Evolutionary conservation across 2,113 vertebrate species (phyloP), one percentile per base, ranked within the genome.

Genomic region (Centropus unirufus): DNA sequence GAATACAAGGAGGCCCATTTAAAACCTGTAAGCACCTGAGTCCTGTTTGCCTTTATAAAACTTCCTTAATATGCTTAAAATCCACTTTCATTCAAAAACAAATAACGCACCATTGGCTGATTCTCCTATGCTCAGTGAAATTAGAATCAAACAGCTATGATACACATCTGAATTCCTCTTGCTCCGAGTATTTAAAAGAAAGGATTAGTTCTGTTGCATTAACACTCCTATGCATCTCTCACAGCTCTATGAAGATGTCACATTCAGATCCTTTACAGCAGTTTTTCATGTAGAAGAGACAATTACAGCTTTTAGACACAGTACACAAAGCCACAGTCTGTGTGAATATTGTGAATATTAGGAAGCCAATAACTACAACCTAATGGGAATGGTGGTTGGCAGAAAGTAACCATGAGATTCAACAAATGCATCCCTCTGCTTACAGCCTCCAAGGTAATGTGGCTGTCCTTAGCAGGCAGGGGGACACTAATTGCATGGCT

Each of bases 41-140:
- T 78, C 88, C 87, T 88, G 34, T 97, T 97, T 96, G 92, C 87
- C 91, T 96, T 87, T 69, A 72, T 82, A 96, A 97, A 97, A 90
- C 83, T 95, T 97, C 97, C 87, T 95, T 95, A 95, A 90, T 95
- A 95, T 91, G 86, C 59, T 94, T 86, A 83, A 97, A 97, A 91
- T 63, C 68, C 79, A 95, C 84, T 93, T 95, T 98, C 91, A 97
- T 97, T 94, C 63, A 51, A 77, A 96, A 88, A 61, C 90, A 97
- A 97, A 96, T 80, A 93, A 90, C 96, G 82, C 75, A 79, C 74
- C 85, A 61, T 80, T 81, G 89, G 73, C 91, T 85, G 87, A 75
- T 93, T 91, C 94, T 95, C 89, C 82, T 91, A 39, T 82, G n/a
- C 91, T 92, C 62, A 83, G 68, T 84, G 92, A 93, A 98, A 97